Base-by-base conservation (phyloP, 2,797 vertebrate genomes). In the Enteromius fasciolatus region DNA sequence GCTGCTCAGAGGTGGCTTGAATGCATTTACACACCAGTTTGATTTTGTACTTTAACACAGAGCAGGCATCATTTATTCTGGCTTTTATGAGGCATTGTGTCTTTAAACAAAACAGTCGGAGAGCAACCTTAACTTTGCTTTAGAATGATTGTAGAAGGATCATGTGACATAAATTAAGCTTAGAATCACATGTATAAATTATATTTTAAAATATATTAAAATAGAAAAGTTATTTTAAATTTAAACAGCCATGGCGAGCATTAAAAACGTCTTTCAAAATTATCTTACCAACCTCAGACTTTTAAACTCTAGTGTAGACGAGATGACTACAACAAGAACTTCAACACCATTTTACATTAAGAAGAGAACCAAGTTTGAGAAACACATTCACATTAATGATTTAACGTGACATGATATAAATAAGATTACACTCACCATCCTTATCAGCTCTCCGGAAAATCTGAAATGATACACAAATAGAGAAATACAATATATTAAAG, bases 391-490 rank as follows among this genome's bases (percentile, higher is more conserved):
- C 17, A 77, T 28, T 46, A 61, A 52, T 57, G 48, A 80, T 59
- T 46, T 2, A 67, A 25, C 28, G 18, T 28, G 10, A 76, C 15
- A 78, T 18, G 20, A 18, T 57, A 20, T 66, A 39, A 75, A 63
- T 63, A 25, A 48, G 59, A 46, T 66, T 4, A 36, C 54, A 92
- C 94, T 95, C 79, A 95, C 94, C 94, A 63, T 95, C 94, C 86
- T 95, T 95, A 91, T 95, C 94, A 0, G 94, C 94, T 41, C 94
- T 90, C 41, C 94, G 93, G 87, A 95, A 95, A 87, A 95, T 94
- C 94, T 95, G 90, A 83, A 86, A 88, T 28, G 23, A 81, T 39
- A 76, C 31, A 78, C 8, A 83, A 46, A 78, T 82, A 84, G 83
- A 86, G 73, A 90, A 36, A 89, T n/a, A 66, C 84, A 70, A 66